Conservation (phyloP, 2,113 vertebrate genomes). For the Gracilinanus agilis region DNA sequence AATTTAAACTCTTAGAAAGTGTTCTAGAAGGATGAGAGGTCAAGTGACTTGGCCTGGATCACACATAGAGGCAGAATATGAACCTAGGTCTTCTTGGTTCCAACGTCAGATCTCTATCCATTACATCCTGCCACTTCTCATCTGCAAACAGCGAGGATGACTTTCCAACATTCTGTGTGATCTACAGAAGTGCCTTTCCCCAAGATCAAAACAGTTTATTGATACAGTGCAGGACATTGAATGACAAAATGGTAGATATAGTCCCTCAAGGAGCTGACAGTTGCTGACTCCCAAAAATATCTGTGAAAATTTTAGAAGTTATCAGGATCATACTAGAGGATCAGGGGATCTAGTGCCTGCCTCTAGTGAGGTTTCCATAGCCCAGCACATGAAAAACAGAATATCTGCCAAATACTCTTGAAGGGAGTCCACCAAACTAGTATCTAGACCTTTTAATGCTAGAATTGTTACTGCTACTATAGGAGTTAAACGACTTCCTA, state of each 20-base stretch:
- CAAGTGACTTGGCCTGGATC: background rate
- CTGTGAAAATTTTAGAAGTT: background rate
- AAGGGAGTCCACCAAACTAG: background rate
- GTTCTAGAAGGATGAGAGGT: background rate
- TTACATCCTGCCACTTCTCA: background rate
- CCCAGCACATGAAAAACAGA: background rate
- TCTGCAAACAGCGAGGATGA: background rate
- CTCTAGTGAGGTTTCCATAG: background rate
- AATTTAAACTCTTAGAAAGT: background rate
- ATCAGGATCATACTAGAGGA: background rate
- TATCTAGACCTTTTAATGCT: background rate
- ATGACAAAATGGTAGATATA: slow-evolving; percentile 33
- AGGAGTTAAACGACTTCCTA: background rate
- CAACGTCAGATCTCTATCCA: background rate
- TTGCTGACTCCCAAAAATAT: background rate
- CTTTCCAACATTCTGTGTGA: slow-evolving; percentile 11
- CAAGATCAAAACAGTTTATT: slow-evolving; percentile 30
- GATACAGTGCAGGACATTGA: slow-evolving; percentile 13
- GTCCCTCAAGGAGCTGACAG: background rate
- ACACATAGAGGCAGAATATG: background rate
- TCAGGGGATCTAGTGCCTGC: background rate
- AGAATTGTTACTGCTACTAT: background rate
- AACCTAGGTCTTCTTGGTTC: background rate
- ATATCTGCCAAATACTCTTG: background rate
- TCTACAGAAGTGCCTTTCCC: slow-evolving; percentile 8